Evolutionary conservation across 2,888 invertebrate genomes (phyloP).

Genomic region (Drosophila quinaria): DNA sequence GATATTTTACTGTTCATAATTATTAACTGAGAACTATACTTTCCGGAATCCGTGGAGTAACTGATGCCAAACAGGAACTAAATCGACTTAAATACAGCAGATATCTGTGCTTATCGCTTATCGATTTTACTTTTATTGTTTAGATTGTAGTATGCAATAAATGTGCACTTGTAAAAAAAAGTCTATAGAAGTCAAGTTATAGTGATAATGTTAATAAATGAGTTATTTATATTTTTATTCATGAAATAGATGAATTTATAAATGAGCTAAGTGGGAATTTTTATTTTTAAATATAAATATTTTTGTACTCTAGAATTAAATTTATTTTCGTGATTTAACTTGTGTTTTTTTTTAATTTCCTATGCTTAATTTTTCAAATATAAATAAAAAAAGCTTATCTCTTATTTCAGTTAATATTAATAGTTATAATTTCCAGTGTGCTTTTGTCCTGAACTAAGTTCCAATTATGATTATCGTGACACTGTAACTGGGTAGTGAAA

Average conservation of each 20-base stretch:
- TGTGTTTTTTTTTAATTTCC: too few relatives aligned
- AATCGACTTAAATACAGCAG: slow-evolving; percentile 27
- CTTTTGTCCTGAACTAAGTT: background rate
- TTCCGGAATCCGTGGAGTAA: background rate
- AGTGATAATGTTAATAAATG: too few relatives aligned
- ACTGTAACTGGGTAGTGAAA: slow-evolving; percentile 1
- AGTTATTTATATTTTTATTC: too few relatives aligned
- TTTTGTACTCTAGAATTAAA: too few relatives aligned
- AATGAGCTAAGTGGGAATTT: too few relatives aligned
- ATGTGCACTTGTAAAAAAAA: slow-evolving; percentile 11
- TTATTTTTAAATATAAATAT: too few relatives aligned
- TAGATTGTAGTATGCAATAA: background rate
- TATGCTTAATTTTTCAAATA: too few relatives aligned
- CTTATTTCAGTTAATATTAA: too few relatives aligned
- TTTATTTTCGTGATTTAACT: too few relatives aligned
- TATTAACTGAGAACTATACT: background rate
- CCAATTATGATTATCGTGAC: slow-evolving; percentile 5
- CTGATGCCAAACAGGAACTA: slow-evolving; percentile 13
- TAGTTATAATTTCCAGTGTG: slow-evolving; percentile 2
- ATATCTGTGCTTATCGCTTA: slow-evolving; percentile 16
- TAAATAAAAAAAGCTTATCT: too few relatives aligned
- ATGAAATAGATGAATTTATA: too few relatives aligned
- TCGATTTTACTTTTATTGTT: slow-evolving; percentile 1
- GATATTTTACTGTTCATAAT: slow-evolving; percentile 22
- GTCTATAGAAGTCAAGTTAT: too few relatives aligned